A percentile compares a stretch with the other conserved stretches of the same genome.
Evolutionary conservation across 2,888 invertebrate genomes (phyloP).

Genomic region (Sisyra terminalis): DNA sequence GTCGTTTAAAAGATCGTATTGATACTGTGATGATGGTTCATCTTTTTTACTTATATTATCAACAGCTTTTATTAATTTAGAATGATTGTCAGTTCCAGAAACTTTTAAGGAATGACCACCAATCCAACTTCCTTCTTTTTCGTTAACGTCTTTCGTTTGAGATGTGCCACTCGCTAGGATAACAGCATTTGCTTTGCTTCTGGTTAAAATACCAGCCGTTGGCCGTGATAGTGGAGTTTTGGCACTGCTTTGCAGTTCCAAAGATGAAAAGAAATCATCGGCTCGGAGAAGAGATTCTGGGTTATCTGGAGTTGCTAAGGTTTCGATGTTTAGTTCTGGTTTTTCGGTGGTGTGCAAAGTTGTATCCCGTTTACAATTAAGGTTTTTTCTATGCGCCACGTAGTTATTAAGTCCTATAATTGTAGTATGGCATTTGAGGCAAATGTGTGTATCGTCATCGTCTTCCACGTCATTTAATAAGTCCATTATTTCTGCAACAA

Average conservation of each 20-base stretch:
- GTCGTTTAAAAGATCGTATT: slow-evolving; percentile 16
- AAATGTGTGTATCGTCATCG: slow-evolving; percentile 73
- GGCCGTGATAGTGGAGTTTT: slow-evolving; percentile 28
- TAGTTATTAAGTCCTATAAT: slow-evolving; percentile 76
- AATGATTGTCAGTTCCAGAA: slow-evolving; percentile 36
- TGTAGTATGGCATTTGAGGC: slow-evolving; percentile 72
- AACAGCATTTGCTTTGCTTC: slow-evolving; percentile 27
- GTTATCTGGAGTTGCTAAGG: slow-evolving; percentile 25
- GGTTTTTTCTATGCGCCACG: slow-evolving; percentile 61
- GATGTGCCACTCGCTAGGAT: slow-evolving; percentile 15
- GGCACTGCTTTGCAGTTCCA: slow-evolving; percentile 60
- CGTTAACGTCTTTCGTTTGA: not conserved
- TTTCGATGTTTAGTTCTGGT: slow-evolving; percentile 20
- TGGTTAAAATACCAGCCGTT: slow-evolving; percentile 27
- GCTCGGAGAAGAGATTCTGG: slow-evolving; percentile 49
- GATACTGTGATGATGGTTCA: slow-evolving; percentile 24
- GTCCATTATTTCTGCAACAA: slow-evolving; percentile 21
- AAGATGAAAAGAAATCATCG: slow-evolving; percentile 72
- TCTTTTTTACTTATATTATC: slow-evolving; percentile 45
- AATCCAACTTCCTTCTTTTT: slow-evolving; percentile 27
- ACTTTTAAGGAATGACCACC: slow-evolving; percentile 39
- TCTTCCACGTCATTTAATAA: slow-evolving; percentile 34
- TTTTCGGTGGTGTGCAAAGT: slow-evolving; percentile 17
- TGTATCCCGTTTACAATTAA: slow-evolving; percentile 34
- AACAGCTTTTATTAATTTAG: slow-evolving; percentile 46